Evolutionary conservation across 2,888 invertebrate species (phyloP).

Genomic region (Lottia gigantea): DNA sequence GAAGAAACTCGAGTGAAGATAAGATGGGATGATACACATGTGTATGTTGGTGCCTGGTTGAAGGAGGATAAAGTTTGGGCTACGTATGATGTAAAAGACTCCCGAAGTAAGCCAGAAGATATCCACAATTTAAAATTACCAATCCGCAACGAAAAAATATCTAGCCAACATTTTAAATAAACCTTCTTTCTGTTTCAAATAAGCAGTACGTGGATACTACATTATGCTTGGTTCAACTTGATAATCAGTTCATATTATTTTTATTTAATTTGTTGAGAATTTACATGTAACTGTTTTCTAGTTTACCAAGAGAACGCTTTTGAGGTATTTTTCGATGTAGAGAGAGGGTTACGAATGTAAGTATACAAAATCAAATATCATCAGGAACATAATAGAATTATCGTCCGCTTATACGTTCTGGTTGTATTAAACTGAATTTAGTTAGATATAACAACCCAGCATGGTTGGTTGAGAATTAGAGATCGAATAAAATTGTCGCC

Average conservation of each 20-base stretch:
- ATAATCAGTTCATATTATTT: too few species aligned
- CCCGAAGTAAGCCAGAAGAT: slow-evolving; percentile 22
- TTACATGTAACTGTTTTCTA: slow-evolving; percentile 22
- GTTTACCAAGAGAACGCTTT: slow-evolving; percentile 36
- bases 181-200: too few species aligned
- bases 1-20: slow-evolving; percentile 31
- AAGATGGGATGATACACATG: slow-evolving; percentile 31
- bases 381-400: too few species aligned
- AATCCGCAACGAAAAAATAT: too few species aligned
- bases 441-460: too few species aligned
- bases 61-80: slow-evolving; percentile 34
- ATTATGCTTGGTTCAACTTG: too few species aligned
- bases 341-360: slow-evolving; percentile 31
- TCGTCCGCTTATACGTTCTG: too few species aligned
- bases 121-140: not conserved
- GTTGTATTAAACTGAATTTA: too few species aligned
- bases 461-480: too few species aligned
- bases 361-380: slow-evolving; percentile 14
- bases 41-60: slow-evolving; percentile 33
- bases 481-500: too few species aligned
- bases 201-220: too few species aligned
- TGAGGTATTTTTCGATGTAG: slow-evolving; percentile 36
- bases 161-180: too few species aligned
- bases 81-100: slow-evolving; percentile 30
- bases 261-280: not conserved